A percentile compares a stretch with the other conserved stretches of the same genome.
These are phyloP conservation scores for Colaptes auratus DNA, from an alignment of 2,113 vertebrate species.

Conservation along the genomic window DNA sequence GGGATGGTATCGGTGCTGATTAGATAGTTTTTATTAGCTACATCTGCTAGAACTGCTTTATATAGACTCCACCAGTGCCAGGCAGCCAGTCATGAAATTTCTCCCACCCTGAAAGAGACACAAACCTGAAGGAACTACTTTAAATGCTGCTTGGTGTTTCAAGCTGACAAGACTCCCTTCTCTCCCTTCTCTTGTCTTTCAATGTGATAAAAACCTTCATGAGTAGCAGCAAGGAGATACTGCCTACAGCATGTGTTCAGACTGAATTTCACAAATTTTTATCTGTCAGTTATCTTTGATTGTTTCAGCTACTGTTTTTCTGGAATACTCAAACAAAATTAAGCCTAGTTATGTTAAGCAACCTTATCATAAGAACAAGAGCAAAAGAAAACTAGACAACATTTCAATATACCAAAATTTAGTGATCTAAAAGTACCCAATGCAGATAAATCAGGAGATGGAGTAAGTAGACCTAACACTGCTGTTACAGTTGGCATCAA, in stretches of 20 bases:
- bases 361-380: background rate
- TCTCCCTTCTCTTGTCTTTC: background rate
- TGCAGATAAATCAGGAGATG: background rate
- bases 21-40: conserved; percentile 16
- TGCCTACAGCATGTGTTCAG: background rate
- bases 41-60: conserved; percentile 18
- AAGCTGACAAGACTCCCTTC: background rate
- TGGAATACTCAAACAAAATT: background rate
- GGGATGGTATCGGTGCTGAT: background rate
- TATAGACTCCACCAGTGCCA: background rate
- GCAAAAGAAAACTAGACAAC: background rate
- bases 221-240: background rate
- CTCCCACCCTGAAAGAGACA: background rate
- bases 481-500: background rate
- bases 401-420: background rate
- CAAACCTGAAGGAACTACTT: background rate
- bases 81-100: conserved; percentile 14
- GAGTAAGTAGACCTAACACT: background rate
- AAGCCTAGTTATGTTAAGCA: background rate
- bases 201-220: background rate
- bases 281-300: background rate
- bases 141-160: background rate
- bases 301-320: background rate
- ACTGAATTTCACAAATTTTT: background rate
- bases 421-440: background rate